Evolutionary conservation across 2,113 vertebrate species (phyloP), one percentile per base, ranked within the genome.

Genomic region (Sclerurus mexicanus): DNA sequence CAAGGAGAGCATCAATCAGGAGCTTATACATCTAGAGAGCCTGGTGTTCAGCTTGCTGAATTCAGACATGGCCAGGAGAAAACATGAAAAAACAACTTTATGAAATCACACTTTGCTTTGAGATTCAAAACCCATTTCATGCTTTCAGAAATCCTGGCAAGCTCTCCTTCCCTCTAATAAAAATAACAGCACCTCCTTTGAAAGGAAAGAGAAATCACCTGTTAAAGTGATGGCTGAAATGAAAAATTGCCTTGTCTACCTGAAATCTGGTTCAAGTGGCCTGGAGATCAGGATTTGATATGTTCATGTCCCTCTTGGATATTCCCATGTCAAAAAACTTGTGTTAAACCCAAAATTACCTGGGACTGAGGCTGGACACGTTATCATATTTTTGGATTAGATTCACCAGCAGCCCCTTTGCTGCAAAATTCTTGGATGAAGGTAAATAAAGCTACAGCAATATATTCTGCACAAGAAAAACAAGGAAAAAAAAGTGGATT

Each of bases 391-490:
- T 85, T 60, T 25, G 8, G 60, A 64, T 66, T 59, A 73, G 49
- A 75, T 90, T 88, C 95, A 75, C 53, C 72, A 80, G 92, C 42
- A 89, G 35, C 20, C 39, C 14, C 47, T 59, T 63, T 56, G 62
- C 42, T 87, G 53, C 84, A 69, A 74, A 95, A 88, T 67, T 93
- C 15, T 31, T 73, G 55, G n/a, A 35, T 73, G 75, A 83, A 82
- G n/a, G 40, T 62, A 97, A 95, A 96, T 85, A 94, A 80, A 74
- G 33, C 46, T 92, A 31, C 81, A 60, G 90, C 55, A 84, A 78
- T 73, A 85, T 79, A 93, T 55, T 91, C 58, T 83, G 71, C 4
- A 3, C 10, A 86, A 27, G 24, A 50, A 56, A 56, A 59, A 25
- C 24, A 50, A 25, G 77, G 58, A 58, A 73, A 56, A 39, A 59